Evolutionary conservation across 1,140 invertebrate genomes (phyloP), one percentile per base, ranked within the genome.

Genomic region (Trachymyrmex septentrionalis): DNA sequence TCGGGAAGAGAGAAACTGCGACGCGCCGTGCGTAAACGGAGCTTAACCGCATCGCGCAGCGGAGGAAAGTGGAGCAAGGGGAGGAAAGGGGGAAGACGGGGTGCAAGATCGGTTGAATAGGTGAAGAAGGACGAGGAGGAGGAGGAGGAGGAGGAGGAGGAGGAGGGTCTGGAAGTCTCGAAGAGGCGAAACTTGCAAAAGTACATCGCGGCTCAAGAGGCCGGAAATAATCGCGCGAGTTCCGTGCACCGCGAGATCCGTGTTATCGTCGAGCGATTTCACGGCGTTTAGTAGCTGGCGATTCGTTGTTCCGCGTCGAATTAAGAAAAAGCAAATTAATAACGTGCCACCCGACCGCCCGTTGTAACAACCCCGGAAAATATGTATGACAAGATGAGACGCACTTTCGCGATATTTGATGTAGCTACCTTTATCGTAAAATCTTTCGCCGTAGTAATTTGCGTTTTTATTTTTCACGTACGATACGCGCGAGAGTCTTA

Each of bases 151-250:
- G 9, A 14, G 12, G 21, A 30, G 50, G 44, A 24, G 55, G 50
- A 57, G 69, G 78, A 53, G 55, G 82, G 76, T 66, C 48, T 80
- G 63, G 82, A 78, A 86, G 89, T 93, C 90, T 91, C 86, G 85
- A 69, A 48, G 66, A 90, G 78, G 90, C 86, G 92, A 93, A 94
- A 94, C 94, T 94, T 93, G 93, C 92, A 94, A 94, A 94, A 94
- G 94, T 94, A 95, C 94, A 94, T 93, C 93, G 89, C 92, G 92
- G 91, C 92, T 93, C 93, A 95, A 94, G 92, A 94, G 92, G 92
- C 92, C 94, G 94, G 94, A 95, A 95, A 90, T 95, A 95, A 95
- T 95, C 92, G 92, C 90, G 91, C 87, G 92, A 93, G 92, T 91
- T 94, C 91, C 84, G 63, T 61, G 75, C 61, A 73, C 88, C 75